These are phyloP conservation scores for Mythimna ferrago DNA, from an alignment of 2,888 invertebrate genomes.

Conservation along the genomic window DNA sequence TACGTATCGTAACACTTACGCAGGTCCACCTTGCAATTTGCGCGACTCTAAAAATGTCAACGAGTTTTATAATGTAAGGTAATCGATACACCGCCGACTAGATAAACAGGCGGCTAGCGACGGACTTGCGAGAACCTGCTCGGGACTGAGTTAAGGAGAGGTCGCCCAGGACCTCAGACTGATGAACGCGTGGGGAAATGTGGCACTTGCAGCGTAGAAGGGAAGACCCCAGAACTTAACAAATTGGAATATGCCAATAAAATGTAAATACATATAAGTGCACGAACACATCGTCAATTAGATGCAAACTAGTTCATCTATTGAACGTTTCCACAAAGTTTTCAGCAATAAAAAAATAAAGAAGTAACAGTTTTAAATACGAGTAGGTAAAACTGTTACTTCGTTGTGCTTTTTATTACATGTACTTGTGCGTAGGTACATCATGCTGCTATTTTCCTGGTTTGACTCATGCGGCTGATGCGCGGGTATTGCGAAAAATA, in stretches of 20 bases:
- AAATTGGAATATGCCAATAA: background rate
- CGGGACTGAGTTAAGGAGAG: constrained; percentile 34
- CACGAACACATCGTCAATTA: background rate
- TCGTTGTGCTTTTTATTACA: too few relatives aligned
- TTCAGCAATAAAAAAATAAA: background rate
- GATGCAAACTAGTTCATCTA: background rate
- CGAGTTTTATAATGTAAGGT: constrained; percentile 65
- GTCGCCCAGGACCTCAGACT: constrained; percentile 16
- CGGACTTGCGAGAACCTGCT: constrained; percentile 57
- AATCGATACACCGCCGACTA: constrained; percentile 61
- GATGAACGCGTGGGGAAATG: constrained; percentile 1
- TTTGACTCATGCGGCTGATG: constrained; percentile 13
- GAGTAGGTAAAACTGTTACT: too few relatives aligned
- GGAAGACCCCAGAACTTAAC: background rate
- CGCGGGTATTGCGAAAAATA: background rate
- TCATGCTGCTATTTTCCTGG: constrained; percentile 27
- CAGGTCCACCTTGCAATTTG: constrained; percentile 62
- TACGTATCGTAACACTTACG: constrained; percentile 41
- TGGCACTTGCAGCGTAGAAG: background rate
- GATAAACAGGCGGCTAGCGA: constrained; percentile 52
- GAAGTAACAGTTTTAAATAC: constrained; percentile 11
- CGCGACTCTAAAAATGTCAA: constrained; percentile 64
- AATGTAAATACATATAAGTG: background rate
- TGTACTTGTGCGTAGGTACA: too few relatives aligned
- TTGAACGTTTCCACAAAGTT: background rate